Evolutionary conservation across 2,888 invertebrate genomes (phyloP).

Genomic region (Ptilodon capucinus): DNA sequence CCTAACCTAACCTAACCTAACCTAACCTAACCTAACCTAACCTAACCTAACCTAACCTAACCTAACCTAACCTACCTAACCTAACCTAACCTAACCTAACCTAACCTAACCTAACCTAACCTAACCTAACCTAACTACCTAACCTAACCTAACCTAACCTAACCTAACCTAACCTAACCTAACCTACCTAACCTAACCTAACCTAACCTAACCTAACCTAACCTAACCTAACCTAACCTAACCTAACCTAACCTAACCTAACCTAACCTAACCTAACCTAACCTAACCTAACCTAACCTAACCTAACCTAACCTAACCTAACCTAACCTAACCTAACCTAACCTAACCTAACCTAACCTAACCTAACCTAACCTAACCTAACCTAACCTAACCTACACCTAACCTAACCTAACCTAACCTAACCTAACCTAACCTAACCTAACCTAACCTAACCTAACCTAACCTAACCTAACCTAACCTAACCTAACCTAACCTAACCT

Average conservation of each 20-base stretch:
- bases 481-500: slow-evolving; percentile 18
- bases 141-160: slow-evolving; percentile 22
- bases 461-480: slow-evolving; percentile 25
- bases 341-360: slow-evolving; percentile 27
- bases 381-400: slow-evolving; percentile 32
- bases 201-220: slow-evolving; percentile 25
- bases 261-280: slow-evolving; percentile 26
- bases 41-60: slow-evolving; percentile 24
- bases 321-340: slow-evolving; percentile 27
- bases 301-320: slow-evolving; percentile 25
- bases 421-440: slow-evolving; percentile 30
- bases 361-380: slow-evolving; percentile 30
- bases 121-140: slow-evolving; percentile 23
- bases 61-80: slow-evolving; percentile 27
- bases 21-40: slow-evolving; percentile 19
- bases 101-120: slow-evolving; percentile 22
- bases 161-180: slow-evolving; percentile 22
- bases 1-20: slow-evolving; percentile 23
- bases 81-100: slow-evolving; percentile 19
- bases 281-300: slow-evolving; percentile 25
- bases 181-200: slow-evolving; percentile 27
- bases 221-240: slow-evolving; percentile 26
- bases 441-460: slow-evolving; percentile 30
- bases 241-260: slow-evolving; percentile 28
- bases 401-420: slow-evolving; percentile 31